Evolutionary conservation across 2,113 vertebrate genomes (phyloP).

Genomic region (Tursiops truncatus): DNA sequence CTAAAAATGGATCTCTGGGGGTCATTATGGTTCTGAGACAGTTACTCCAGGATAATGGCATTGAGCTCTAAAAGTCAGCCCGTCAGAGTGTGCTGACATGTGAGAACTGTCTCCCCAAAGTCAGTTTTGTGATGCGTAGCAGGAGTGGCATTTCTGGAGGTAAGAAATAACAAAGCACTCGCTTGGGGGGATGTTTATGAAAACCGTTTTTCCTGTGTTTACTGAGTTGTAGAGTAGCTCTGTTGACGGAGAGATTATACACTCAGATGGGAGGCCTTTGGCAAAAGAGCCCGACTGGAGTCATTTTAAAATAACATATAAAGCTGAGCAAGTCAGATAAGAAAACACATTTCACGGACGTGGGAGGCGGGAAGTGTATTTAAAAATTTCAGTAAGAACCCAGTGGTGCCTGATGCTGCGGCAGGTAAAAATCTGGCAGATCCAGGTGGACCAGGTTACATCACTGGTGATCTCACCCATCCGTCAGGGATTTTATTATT

Average conservation of each 20-base stretch:
- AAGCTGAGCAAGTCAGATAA: neutral
- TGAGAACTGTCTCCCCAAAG: too few species aligned
- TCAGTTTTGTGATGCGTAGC: accelerated
- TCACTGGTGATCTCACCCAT: neutral
- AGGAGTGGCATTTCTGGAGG: neutral
- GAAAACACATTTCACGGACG: neutral
- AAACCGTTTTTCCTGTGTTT: accelerated
- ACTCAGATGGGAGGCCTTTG: neutral
- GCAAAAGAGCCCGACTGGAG: neutral
- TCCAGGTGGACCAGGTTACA: accelerated
- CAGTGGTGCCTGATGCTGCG: neutral
- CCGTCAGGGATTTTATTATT: neutral
- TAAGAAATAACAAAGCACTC: neutral
- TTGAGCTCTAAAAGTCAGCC: neutral
- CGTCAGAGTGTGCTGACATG: neutral
- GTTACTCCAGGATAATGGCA: neutral
- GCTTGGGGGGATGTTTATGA: neutral
- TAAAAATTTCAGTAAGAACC: neutral
- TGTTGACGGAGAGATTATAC: neutral
- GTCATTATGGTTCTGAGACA: neutral
- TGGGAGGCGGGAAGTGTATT: neutral
- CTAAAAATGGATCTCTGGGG: neutral
- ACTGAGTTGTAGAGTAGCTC: neutral
- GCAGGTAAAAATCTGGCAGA: too few species aligned
- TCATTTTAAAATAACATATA: neutral